Conservation (phyloP, 2,113 vertebrate species). For the Emydura subglobosa region DNA sequence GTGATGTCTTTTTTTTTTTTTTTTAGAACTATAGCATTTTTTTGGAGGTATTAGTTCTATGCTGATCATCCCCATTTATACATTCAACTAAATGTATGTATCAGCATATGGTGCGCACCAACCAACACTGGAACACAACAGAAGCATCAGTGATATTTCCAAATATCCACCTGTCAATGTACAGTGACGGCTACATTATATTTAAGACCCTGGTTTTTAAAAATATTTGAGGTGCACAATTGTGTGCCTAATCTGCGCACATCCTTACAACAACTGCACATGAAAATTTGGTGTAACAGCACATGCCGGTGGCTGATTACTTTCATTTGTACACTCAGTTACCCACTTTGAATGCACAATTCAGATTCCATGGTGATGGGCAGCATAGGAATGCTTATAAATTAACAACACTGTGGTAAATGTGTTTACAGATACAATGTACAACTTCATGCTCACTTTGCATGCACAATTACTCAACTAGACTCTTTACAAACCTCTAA, state of each 20-base stretch:
- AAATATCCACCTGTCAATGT: not conserved
- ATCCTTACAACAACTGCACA: not conserved
- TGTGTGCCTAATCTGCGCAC: accelerated
- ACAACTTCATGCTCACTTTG: accelerated
- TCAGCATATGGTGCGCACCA: not conserved
- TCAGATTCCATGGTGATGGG: not conserved
- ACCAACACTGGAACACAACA: not conserved
- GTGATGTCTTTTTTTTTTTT: not conserved
- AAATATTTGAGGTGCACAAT: no score
- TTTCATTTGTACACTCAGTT: not conserved
- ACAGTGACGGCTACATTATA: accelerated
- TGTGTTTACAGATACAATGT: not conserved
- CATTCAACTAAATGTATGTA: not conserved
- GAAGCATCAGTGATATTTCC: accelerated
- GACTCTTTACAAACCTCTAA: not conserved
- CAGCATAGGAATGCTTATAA: not conserved
- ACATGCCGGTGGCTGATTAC: not conserved
- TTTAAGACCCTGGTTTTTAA: not conserved
- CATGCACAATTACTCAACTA: accelerated
- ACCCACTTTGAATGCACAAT: not conserved
- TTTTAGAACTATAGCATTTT: accelerated
- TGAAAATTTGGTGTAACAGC: not conserved
- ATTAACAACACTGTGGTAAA: not conserved
- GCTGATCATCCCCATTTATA: not conserved
- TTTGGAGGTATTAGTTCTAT: not conserved